Percentiles rank a stretch among this genome's conserved stretches.
These are phyloP conservation scores for Nemoura dubitans DNA, from an alignment of 2,888 invertebrate genomes.

Conservation along the genomic window DNA sequence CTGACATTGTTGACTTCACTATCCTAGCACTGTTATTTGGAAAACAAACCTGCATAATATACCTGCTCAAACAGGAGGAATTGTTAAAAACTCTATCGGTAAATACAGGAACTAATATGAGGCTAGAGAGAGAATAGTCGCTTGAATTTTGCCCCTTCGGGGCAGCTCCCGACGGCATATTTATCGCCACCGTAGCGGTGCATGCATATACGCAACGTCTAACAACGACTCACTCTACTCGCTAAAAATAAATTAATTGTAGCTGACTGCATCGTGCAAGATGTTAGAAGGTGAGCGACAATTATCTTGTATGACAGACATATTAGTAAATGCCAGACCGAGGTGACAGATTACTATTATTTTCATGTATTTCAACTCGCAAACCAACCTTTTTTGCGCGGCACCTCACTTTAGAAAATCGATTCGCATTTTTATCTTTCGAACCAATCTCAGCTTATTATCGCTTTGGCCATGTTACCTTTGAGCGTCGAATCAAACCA, in stretches of 20 bases:
- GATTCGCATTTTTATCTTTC: neutral
- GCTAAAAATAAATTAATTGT: neutral
- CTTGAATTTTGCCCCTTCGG: no score
- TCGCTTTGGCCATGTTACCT: neutral
- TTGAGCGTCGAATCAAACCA: neutral
- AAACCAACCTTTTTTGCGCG: neutral
- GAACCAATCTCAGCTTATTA: neutral
- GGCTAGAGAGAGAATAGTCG: no score
- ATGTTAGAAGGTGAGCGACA: neutral
- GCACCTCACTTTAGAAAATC: neutral
- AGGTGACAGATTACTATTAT: neutral
- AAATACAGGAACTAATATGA: no score
- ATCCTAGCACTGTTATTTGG: no score
- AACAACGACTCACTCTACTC: no score
- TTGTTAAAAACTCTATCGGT: no score
- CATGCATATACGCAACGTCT: no score
- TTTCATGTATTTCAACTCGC: neutral
- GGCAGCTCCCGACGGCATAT: no score
- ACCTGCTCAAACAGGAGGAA: no score
- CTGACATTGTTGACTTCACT: no score
- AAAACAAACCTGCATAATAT: no score
- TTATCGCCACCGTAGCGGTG: no score
- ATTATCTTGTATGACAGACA: neutral
- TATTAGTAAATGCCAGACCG: neutral
- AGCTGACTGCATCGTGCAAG: neutral